These are phyloP conservation scores for Octomys mimax DNA, from an alignment of 2,797 vertebrate genomes.

Conservation along the genomic window DNA sequence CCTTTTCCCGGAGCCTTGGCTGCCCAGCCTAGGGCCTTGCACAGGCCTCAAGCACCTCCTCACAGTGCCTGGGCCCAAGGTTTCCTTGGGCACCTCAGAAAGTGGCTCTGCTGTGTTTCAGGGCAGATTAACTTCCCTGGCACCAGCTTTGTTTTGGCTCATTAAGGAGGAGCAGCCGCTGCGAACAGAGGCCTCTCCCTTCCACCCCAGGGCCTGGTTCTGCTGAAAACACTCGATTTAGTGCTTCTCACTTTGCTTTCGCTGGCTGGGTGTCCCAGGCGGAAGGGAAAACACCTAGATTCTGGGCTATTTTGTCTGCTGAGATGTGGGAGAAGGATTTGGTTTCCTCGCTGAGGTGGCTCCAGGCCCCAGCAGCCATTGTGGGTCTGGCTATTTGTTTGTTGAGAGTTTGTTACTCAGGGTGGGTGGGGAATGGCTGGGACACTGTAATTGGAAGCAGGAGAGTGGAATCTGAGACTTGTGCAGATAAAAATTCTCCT, in stretches of 20 bases:
- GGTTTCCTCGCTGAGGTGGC: conserved; percentile 11
- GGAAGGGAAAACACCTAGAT: conserved; percentile 73
- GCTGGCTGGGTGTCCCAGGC: conserved; percentile 55
- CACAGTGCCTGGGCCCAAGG: not conserved
- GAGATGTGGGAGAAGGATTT: conserved; percentile 45
- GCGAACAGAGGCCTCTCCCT: conserved; percentile 67
- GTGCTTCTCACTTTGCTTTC: conserved; percentile 52
- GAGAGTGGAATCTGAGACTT: not conserved
- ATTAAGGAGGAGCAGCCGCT: conserved; percentile 36
- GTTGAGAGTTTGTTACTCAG: conserved; percentile 27
- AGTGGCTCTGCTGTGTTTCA: conserved; percentile 51
- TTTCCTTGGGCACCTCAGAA: conserved; percentile 56
- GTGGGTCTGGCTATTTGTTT: conserved; percentile 71
- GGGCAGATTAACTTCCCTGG: conserved; percentile 77
- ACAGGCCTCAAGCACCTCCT: not conserved
- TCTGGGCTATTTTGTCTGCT: conserved; percentile 56
- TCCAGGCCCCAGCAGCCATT: not conserved
- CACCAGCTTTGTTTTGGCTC: conserved; percentile 73
- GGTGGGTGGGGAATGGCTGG: conserved; percentile 42
- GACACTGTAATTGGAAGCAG: conserved; percentile 43
- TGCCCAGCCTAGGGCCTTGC: not conserved
- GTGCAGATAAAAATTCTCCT: conserved; percentile 39
- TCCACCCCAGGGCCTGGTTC: conserved; percentile 55
- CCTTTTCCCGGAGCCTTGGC: not conserved
- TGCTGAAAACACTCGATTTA: conserved; percentile 56